phyloP scores from a whole-genome alignment of 1,140 invertebrate genomes.

The Papilio glaucus region DNA sequence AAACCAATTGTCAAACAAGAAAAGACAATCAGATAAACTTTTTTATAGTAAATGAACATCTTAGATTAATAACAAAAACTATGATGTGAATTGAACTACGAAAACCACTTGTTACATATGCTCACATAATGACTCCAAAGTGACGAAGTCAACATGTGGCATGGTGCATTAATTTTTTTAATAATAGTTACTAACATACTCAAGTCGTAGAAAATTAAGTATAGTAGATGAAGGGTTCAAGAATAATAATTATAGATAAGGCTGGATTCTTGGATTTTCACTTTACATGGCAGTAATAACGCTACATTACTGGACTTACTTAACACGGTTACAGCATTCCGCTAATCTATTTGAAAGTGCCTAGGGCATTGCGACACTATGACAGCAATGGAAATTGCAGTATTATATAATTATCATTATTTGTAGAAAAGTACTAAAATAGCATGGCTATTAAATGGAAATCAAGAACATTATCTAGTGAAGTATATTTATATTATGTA shows the following conservation, averaged over 20 bases:
- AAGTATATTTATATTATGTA: too few relatives aligned
- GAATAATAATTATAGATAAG: slow-evolving; percentile 12
- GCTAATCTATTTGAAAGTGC: slow-evolving; percentile 12
- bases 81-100: too few relatives aligned
- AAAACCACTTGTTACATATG: too few relatives aligned
- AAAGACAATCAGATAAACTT: too few relatives aligned
- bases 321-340: slow-evolving; percentile 12
- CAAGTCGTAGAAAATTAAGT: slow-evolving; percentile 8
- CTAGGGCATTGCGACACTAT: background rate
- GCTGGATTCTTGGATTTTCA: background rate
- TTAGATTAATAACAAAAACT: too few relatives aligned
- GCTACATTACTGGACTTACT: slow-evolving; percentile 18
- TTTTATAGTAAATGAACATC: too few relatives aligned
- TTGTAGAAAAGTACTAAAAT: background rate
- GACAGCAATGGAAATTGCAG: background rate
- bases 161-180: background rate
- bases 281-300: slow-evolving; percentile 4
- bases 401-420: background rate
- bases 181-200: too few relatives aligned
- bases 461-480: too few relatives aligned
- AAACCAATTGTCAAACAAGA: too few relatives aligned
- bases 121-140: too few relatives aligned
- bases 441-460: too few relatives aligned
- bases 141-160: background rate
- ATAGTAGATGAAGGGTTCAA: too few relatives aligned